Conservation (phyloP, 2,888 invertebrate species). For the Drepanosiphum platanoidis region DNA sequence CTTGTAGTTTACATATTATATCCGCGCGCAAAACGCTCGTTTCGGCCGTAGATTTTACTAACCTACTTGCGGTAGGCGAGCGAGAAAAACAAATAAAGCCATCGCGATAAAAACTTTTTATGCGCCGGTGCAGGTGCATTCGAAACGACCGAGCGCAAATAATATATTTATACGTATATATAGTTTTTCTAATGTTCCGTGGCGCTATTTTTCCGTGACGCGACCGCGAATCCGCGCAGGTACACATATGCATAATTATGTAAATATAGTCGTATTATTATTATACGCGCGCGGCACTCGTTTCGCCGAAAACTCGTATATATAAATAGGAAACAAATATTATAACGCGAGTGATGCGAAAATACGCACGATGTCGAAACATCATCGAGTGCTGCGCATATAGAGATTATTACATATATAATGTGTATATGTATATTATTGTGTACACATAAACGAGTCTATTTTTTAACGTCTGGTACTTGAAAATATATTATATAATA, state of each 20-base stretch:
- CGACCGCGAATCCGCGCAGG: too few relatives aligned
- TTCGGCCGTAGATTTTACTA: neutral
- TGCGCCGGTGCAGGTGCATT: neutral
- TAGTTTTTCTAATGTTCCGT: too few relatives aligned
- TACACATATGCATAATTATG: too few relatives aligned
- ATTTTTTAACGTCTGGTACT: neutral
- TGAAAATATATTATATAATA: neutral
- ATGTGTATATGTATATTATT: neutral
- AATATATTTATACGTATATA: too few relatives aligned
- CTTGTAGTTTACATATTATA: too few relatives aligned
- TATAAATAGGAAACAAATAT: too few relatives aligned
- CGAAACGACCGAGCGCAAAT: too few relatives aligned
- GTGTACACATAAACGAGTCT: neutral
- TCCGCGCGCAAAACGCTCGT: neutral
- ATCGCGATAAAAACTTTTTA: neutral
- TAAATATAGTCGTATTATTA: too few relatives aligned
- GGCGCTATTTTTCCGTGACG: too few relatives aligned
- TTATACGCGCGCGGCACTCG: too few relatives aligned
- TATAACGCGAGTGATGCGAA: neutral
- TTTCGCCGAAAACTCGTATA: neutral
- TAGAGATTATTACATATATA: neutral
- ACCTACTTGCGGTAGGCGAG: neutral
- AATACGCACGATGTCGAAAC: neutral
- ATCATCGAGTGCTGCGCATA: neutral
- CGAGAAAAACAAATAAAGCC: slow-evolving; percentile 2